phyloP scores from a whole-genome alignment of 1,140 invertebrate genomes.

The Micrasema minimum region DNA sequence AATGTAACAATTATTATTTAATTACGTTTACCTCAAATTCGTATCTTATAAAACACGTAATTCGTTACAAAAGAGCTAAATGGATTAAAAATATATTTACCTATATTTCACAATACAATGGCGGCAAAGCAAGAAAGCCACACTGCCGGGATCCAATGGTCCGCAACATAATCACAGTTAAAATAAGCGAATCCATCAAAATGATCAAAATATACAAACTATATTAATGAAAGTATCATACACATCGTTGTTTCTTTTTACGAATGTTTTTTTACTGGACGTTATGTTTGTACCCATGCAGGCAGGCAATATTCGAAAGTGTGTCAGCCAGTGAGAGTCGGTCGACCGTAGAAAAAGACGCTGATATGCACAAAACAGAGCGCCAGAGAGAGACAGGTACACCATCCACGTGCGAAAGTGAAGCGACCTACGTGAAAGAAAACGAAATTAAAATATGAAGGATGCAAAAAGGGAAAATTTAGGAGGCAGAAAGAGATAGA shows the following conservation, averaged over 20 bases:
- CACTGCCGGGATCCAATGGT: not conserved
- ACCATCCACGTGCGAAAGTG: slow-evolving; percentile 19
- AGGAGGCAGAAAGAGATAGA: too few relatives aligned
- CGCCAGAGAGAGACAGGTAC: not conserved
- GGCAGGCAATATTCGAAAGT: slow-evolving; percentile 38
- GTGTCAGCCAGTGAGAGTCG: slow-evolving; percentile 40
- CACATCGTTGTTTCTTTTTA: not conserved
- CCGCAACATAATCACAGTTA: not conserved
- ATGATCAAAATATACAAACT: not conserved
- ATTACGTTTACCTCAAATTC: slow-evolving; percentile 11
- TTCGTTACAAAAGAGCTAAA: slow-evolving; percentile 23
- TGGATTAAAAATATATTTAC: slow-evolving; percentile 22
- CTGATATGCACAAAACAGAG: not conserved
- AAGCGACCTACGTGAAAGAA: slow-evolving; percentile 24
- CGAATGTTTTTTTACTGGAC: not conserved
- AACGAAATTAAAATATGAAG: slow-evolving; percentile 17
- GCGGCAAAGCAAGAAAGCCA: slow-evolving; percentile 23
- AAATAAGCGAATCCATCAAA: too few relatives aligned
- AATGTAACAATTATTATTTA: too few relatives aligned
- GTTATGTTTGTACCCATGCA: not conserved
- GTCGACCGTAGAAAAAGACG: slow-evolving; percentile 18
- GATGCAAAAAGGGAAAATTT: too few relatives aligned
- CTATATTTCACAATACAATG: slow-evolving; percentile 26
- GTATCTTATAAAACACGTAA: slow-evolving; percentile 21
- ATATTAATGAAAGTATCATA: not conserved